phyloP scores from a whole-genome alignment of 2,113 vertebrate species.

The Alethe diademata region DNA sequence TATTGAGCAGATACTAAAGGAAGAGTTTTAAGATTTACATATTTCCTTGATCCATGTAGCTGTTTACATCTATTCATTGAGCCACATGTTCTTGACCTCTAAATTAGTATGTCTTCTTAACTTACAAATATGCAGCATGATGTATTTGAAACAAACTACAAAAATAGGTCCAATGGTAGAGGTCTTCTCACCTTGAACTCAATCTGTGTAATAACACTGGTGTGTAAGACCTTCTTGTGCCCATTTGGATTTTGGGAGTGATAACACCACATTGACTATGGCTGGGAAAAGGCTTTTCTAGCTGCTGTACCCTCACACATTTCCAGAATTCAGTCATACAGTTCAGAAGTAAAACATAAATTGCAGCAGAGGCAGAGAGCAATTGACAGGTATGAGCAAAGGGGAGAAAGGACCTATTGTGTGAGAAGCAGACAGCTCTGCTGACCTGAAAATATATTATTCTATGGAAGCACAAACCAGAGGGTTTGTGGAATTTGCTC shows the following conservation, averaged over 20 bases:
- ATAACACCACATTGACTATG: background rate
- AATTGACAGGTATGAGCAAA: slow-evolving; percentile 40
- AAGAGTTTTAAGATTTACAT: background rate
- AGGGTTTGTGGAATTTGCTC: slow-evolving; percentile 45
- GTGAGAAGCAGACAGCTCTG: slow-evolving; percentile 36
- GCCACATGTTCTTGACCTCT: background rate
- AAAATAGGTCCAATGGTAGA: background rate
- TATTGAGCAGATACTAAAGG: background rate
- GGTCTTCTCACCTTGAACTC: fast-evolving
- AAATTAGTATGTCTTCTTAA: background rate
- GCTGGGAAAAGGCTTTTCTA: background rate
- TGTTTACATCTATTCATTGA: background rate
- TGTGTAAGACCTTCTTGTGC: background rate
- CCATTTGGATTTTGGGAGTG: background rate
- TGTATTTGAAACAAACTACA: background rate
- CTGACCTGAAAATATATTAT: slow-evolving; percentile 54
- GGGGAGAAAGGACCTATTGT: slow-evolving; percentile 53
- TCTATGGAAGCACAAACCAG: slow-evolving; percentile 9
- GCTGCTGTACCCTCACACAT: background rate
- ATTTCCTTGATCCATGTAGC: background rate
- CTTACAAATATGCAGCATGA: background rate
- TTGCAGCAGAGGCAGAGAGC: background rate
- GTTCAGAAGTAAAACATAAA: background rate
- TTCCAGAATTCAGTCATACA: background rate
- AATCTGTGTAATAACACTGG: background rate